Conservation (phyloP, 1,140 invertebrate species). For the Dreissena polymorpha region DNA sequence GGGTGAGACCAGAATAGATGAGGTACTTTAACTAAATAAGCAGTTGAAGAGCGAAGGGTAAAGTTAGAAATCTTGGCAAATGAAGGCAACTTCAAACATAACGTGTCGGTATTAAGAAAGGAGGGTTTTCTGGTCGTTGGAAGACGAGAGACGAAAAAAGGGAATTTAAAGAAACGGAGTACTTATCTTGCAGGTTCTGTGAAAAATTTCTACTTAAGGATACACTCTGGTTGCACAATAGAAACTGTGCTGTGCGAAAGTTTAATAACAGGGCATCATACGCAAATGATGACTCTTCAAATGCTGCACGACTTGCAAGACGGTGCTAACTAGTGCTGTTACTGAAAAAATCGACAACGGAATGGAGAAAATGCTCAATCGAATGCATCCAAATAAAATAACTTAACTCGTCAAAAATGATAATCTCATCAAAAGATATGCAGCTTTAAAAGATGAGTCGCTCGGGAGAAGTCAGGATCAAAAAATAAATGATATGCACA, state of each 20-base stretch:
- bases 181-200: not conserved
- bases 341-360: not conserved
- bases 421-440: conserved; percentile 23
- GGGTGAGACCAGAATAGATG: too few relatives aligned
- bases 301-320: conserved; percentile 5
- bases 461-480: conserved; percentile 17
- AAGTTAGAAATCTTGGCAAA: conserved; percentile 12
- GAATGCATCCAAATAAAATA: conserved; percentile 10
- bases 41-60: conserved; percentile 15
- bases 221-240: too few relatives aligned
- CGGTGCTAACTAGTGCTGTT: conserved; percentile 20
- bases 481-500: too few relatives aligned
- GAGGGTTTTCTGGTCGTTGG: conserved; percentile 28
- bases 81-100: conserved; percentile 18
- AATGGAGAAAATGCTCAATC: not conserved
- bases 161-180: conserved; percentile 1
- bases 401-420: conserved; percentile 1
- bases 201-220: too few relatives aligned
- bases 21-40: not conserved
- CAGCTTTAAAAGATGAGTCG: conserved; percentile 18
- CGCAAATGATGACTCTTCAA: not conserved
- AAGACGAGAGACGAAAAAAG: conserved; percentile 8
- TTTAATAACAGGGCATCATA: too few relatives aligned
- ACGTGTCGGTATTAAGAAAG: conserved; percentile 16
- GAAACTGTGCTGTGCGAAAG: too few relatives aligned